Conservation (phyloP, 2,888 invertebrate species). For the Euplagia quadripunctaria region DNA sequence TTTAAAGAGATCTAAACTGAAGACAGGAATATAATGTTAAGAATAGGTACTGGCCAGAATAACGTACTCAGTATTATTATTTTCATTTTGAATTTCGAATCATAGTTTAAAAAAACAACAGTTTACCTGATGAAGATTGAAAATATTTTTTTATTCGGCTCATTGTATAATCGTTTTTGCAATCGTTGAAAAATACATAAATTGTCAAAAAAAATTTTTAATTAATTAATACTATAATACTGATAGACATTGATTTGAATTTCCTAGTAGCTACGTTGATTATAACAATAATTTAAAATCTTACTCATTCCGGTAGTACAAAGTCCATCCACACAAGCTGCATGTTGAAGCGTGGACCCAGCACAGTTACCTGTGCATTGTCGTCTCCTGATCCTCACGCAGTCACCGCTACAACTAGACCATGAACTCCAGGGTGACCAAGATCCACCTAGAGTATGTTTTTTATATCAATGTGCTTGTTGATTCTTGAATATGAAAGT, state of each 20-base stretch:
- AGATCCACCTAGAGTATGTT: slow-evolving; percentile 57
- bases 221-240: too few species aligned
- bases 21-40: not conserved
- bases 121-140: not conserved
- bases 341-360: slow-evolving; percentile 77
- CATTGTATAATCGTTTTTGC: not conserved
- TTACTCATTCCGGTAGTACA: slow-evolving; percentile 72
- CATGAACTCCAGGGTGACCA: slow-evolving; percentile 79
- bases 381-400: slow-evolving; percentile 71
- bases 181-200: too few species aligned
- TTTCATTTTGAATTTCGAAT: not conserved
- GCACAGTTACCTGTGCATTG: slow-evolving; percentile 73
- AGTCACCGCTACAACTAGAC: slow-evolving; percentile 78
- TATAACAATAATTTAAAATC: slow-evolving; percentile 34
- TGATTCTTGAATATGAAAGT: not conserved
- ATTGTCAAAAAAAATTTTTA: too few species aligned
- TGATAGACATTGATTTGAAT: not conserved
- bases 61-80: not conserved
- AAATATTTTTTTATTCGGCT: not conserved
- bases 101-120: not conserved
- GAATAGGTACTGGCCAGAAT: not conserved
- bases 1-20: not conserved
- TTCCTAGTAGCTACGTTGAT: too few species aligned
- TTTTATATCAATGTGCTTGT: not conserved
- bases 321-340: slow-evolving; percentile 77